Base-by-base conservation (phyloP, 1,140 invertebrate genomes). In the Meloidogyne exigua region DNA sequence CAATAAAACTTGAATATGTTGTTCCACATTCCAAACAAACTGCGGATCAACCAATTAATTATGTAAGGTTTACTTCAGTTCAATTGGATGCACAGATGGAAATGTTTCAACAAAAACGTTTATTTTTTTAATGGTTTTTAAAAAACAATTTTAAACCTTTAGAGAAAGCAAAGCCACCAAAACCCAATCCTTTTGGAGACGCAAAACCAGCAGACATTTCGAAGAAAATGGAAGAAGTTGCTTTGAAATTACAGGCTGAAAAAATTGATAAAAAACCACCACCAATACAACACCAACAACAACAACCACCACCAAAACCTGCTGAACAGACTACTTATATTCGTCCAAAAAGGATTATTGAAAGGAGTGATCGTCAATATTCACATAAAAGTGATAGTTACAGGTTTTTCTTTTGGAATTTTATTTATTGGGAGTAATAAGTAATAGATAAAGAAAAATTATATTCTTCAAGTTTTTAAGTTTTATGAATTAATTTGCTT, bases 91-190 rank as follows among this genome's bases (percentile, higher is more conserved):
- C 44, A 1, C 68, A 57, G 13, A 21, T 57, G 49, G 49, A 70
- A 62, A 57, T 70, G 36, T 44, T n/a, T 25, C 26, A 62, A 44
- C 62, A 70, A 44, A 70, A 28, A 70, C 44, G 28, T 70, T 44
- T 70, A 9, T 18, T 15, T 44, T 39, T 21, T 28, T 49, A 44
- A n/a, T 18, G 18, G 5, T 18, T n/a, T 32, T 69, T 36, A 15
- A 39, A 18, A 18, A 15, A 11, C n/a, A 21, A 21, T 70, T 32
- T 32, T 3, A 32, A 32, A 39, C 10, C 0, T 28, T 21, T 10
- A 25, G 68, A 42, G 7, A 57, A 57, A 26, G 7, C 68, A 70
- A 62, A 70, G 44, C 44, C 44, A 18, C 68, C 23, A 70, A 70
- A 42, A 18, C 25, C 32, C 13, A 28, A 44, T 28, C 68, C 68